Base-by-base conservation (phyloP, 2,797 vertebrate genomes). In the Myiothlypis coronata region DNA sequence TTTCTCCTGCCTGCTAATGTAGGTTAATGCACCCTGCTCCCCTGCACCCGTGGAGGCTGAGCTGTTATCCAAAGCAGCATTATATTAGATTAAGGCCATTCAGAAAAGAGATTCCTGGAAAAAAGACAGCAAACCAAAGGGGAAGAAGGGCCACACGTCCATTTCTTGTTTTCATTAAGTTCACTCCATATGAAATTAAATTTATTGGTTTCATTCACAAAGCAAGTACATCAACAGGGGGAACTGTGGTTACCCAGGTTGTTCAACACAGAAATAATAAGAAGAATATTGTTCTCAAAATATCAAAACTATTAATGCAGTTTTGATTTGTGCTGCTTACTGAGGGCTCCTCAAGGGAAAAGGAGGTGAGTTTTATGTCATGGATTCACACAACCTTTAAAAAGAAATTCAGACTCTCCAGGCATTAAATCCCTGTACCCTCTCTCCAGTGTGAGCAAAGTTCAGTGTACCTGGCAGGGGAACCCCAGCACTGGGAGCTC, bases 51-150 rank as follows among this genome's bases (percentile, higher is more conserved):
- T 1, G 37, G 75, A 92, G 80, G 44, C 72, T 41, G 69, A 87
- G 81, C 77, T 92, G 32, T 89, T 89, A 95, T 59, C 86, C 83
- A 91, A 94, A 96, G 86, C 8, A 94, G 76, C 85, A 83, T 94
- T 93, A 75, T 28, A 81, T 83, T 91, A 92, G 74, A 95, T 96
- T 91, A 96, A 56, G 87, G 63, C 35, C 70, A 80, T 76, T 86
- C 76, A 70, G 65, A 86, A 87, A 81, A 60, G 74, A 83, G 75
- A 91, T 52, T 91, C 79, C 75, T 88, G 65, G 60, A 1, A 60
- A 90, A 93, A 11, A 35, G 18, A 14, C 1, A 24, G 34, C 26
- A 80, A 93, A 83, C 68, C 9, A 5, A 59, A 78, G 52, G 46
- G 32, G 34, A 82, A 61, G 69, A 92, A 94, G 67, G 35, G 44